Evolutionary conservation across 2,888 invertebrate species (phyloP), one percentile per base, ranked within the genome.

Genomic region (Dryobotodes eremita): DNA sequence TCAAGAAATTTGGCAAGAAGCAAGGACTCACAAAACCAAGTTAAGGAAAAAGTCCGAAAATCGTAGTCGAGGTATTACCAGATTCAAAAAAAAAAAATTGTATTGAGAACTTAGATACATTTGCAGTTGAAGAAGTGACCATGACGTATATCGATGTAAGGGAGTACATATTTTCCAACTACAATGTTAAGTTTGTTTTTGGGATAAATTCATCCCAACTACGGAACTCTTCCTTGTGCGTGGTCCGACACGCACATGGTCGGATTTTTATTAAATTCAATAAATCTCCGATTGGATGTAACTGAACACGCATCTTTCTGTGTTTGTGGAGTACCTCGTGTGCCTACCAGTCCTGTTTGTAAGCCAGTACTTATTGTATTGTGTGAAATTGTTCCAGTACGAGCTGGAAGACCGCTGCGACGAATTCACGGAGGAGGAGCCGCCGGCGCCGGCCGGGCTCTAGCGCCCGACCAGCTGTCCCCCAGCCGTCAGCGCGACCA

Each of bases 341-440:
- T 48, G 26, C 26, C 15, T 36, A 10, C 23, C 15, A 5, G 50
- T 48, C 26, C 23, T 48, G 48, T 31, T 8, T 36, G 23, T 42
- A 42, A 23, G 26, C 15, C 59, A 61, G 20, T 15, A 36, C 17
- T 26, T 26, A 57, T 46, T 61, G n/a, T 36, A 46, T 31, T 42
- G 17, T 59, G 23, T 42, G 26, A 1, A 1, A 23, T 26, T 79
- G 79, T 97, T 97, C 53, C 95, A 98, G 98, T 97, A 98, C 88
- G 98, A 98, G 91, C 96, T 98, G 88, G 98, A 98, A 89, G 98
- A 98, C 90, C 98, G 97, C 89, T 99, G 98, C 94, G 98, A 98
- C 91, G 98, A 98, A 91, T 97, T 98, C 89, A 97, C 97, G 53
- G 97, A 97, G 84, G 97, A 95, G 53, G 81, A 77, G 7, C 75